Conservation (phyloP, 2,888 invertebrate genomes). For the Diarsia brunnea region DNA sequence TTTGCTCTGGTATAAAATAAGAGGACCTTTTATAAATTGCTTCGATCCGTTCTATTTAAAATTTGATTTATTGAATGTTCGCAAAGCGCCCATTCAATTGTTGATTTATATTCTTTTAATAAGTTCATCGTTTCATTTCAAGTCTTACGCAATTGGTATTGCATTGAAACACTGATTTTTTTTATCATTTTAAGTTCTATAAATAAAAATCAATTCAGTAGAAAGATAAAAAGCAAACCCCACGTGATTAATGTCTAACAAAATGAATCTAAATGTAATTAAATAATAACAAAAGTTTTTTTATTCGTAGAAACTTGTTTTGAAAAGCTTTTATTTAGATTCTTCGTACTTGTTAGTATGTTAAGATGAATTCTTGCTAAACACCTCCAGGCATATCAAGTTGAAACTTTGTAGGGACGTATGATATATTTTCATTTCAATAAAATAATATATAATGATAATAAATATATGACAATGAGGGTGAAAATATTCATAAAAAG, state of each 20-base stretch:
- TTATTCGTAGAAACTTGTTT: neutral
- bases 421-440: neutral
- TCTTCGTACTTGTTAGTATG: neutral
- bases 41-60: neutral
- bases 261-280: neutral
- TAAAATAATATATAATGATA: too few relatives aligned
- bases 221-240: neutral
- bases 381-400: neutral
- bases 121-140: neutral
- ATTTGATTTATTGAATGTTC: slow-evolving; percentile 20
- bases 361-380: neutral
- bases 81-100: too few relatives aligned
- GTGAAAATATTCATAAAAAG: neutral
- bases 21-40: slow-evolving; percentile 6
- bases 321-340: neutral
- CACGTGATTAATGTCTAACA: neutral
- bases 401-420: neutral
- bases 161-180: neutral
- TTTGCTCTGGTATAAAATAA: slow-evolving; percentile 23
- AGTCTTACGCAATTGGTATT: too few relatives aligned
- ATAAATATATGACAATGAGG: too few relatives aligned
- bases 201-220: neutral
- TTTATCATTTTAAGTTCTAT: neutral
- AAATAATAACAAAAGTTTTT: neutral
- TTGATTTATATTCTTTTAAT: too few relatives aligned